phyloP scores from a whole-genome alignment of 2,797 vertebrate genomes.

The Hemibagrus guttatus region DNA sequence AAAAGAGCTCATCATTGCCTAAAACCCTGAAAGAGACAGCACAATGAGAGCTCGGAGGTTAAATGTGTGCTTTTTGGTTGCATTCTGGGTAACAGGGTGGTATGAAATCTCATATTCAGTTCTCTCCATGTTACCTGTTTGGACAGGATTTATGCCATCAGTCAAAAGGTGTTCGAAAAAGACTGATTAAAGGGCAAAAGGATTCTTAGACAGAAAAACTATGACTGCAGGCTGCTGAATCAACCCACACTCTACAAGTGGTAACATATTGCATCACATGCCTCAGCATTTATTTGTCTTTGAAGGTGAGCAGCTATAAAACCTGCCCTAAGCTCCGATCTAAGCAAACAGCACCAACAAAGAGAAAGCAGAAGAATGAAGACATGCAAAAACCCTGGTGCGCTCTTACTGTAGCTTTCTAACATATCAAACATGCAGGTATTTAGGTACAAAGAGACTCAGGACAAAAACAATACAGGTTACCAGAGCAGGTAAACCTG shows the following conservation, averaged over 20 bases:
- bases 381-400: background rate
- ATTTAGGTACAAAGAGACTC: background rate
- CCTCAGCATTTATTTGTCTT: conserved; percentile 1
- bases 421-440: background rate
- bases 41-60: too few species aligned
- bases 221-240: conserved; percentile 9
- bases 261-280: background rate
- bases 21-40: background rate
- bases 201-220: conserved; percentile 6
- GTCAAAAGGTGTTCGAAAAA: conserved; percentile 21
- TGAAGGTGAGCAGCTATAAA: background rate
- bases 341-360: background rate
- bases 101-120: background rate
- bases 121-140: conserved; percentile 13
- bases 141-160: conserved; percentile 1
- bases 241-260: background rate
- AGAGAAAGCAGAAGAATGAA: background rate
- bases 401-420: background rate
- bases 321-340: background rate
- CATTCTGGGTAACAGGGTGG: background rate
- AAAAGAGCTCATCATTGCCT: background rate
- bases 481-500: background rate
- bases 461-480: background rate
- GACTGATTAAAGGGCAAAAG: background rate
- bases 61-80: background rate